These are phyloP conservation scores for Chrysemys picta DNA, from an alignment of 2,113 vertebrate genomes.

Conservation along the genomic window DNA sequence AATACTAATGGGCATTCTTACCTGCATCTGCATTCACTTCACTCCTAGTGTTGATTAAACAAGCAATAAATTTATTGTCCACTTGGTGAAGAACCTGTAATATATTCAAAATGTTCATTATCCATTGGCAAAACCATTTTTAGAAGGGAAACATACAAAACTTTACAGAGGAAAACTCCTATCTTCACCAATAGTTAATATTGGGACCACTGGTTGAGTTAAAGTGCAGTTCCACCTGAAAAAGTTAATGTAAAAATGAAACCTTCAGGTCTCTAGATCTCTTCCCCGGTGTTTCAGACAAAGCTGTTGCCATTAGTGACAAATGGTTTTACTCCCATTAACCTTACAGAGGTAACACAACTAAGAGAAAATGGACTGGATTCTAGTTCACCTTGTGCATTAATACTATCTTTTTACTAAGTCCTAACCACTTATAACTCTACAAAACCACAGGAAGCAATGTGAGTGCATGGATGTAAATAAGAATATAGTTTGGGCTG, in stretches of 20 bases:
- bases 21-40: slow-evolving; percentile 71
- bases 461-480: not conserved
- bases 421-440: not conserved
- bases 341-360: not conserved
- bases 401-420: not conserved
- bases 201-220: not conserved
- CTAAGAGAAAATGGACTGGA: not conserved
- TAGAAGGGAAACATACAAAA: slow-evolving; percentile 5
- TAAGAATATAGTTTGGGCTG: not conserved
- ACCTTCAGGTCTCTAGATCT: not conserved
- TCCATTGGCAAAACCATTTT: slow-evolving; percentile 26
- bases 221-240: not conserved
- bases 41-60: slow-evolving; percentile 88
- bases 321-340: slow-evolving; percentile 4
- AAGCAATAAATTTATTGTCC: slow-evolving; percentile 98
- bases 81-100: slow-evolving; percentile 95
- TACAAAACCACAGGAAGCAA: not conserved
- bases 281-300: not conserved
- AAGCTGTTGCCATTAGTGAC: not conserved
- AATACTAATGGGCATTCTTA: slow-evolving; percentile 54
- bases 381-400: not conserved
- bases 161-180: not conserved
- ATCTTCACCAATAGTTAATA: not conserved
- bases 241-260: not conserved
- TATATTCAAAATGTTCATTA: slow-evolving; percentile 50